Evolutionary conservation across 2,888 invertebrate species (phyloP), one percentile per base, ranked within the genome.

Genomic region (Nemotelus nigrinus): DNA sequence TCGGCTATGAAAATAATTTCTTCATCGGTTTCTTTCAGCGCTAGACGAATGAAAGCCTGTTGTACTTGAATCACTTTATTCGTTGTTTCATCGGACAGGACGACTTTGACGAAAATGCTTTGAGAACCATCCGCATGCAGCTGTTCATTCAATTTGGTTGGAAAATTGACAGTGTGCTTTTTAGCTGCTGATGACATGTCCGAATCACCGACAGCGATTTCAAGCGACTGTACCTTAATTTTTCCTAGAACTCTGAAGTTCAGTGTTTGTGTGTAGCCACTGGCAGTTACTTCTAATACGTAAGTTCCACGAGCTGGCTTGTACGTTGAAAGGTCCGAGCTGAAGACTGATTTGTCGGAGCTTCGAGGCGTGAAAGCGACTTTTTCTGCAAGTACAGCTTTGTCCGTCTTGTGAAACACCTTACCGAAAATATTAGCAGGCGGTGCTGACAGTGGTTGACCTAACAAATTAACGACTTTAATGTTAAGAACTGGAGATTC

Each of bases 1-100:
- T 98, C 98, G 0, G 98, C 96, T 3, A 99, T 94, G 86, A 96
- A 98, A 82, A 97, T 93, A 70, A 97, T 94, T 89, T 99, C 99
- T 79, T 93, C 92, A n/a, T 90, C 89, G 0, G 89, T 89, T 75
- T 89, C 88, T 25, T 88, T 87, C 82, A 94, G 91, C 57, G 90
- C 90, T 64, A 98, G 89, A 70, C 94, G 90, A 45, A 97, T 91
- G 86, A 98, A 98, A 0, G 95, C 94, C 87, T 97, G 96, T 85
- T 96, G 95, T 64, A 95, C 93, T 55, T 90, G 87, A 84, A 96
- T 91, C 0, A 93, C 87, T 84, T 93, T 92, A 81, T 89, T 89
- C 25, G 86, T 89, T 70, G 88, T 88, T 83, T 92, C 91, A 87
- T 96, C 96, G 78, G 91, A 91, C 10, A 98, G 88, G 1, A 90